These are phyloP conservation scores for Carduelis carduelis DNA, from an alignment of 2,797 vertebrate genomes.

Conservation along the genomic window DNA sequence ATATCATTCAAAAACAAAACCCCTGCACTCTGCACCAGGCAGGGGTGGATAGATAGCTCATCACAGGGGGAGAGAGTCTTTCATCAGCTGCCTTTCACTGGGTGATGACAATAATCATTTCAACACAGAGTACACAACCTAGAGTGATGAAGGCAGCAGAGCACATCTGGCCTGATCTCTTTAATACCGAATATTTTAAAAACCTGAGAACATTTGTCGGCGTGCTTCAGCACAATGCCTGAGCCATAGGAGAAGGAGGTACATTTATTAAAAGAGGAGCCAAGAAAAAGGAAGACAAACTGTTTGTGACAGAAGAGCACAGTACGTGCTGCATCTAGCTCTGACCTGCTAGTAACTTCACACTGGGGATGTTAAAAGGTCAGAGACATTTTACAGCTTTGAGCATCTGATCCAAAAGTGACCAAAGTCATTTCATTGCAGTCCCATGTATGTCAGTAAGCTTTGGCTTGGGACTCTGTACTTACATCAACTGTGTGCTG, in stretches of 20 bases:
- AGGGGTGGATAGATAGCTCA: constrained; percentile 35
- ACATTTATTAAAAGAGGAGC: constrained; percentile 35
- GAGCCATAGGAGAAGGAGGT: constrained; percentile 1
- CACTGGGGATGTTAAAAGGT: not conserved
- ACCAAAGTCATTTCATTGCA: not conserved
- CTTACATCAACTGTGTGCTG: not conserved
- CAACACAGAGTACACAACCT: constrained; percentile 50
- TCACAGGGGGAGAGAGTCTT: constrained; percentile 7
- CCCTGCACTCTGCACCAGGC: constrained; percentile 15
- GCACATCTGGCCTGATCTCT: constrained; percentile 50
- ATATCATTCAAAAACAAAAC: constrained; percentile 62
- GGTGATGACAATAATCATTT: constrained; percentile 47
- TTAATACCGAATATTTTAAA: constrained; percentile 60
- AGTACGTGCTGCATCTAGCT: not conserved
- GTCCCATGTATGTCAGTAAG: not conserved
- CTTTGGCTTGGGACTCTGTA: not conserved
- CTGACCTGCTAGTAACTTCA: not conserved
- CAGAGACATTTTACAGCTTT: not conserved
- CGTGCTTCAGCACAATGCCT: not conserved
- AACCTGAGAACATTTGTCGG: constrained; percentile 35
- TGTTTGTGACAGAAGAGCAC: not conserved
- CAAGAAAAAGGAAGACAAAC: constrained; percentile 18
- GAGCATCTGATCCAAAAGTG: not conserved
- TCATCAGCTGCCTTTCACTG: constrained; percentile 34
- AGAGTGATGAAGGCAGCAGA: constrained; percentile 51